Evolutionary conservation across 2,113 vertebrate species (phyloP).

Genomic region (Ceyx cyanopectus): DNA sequence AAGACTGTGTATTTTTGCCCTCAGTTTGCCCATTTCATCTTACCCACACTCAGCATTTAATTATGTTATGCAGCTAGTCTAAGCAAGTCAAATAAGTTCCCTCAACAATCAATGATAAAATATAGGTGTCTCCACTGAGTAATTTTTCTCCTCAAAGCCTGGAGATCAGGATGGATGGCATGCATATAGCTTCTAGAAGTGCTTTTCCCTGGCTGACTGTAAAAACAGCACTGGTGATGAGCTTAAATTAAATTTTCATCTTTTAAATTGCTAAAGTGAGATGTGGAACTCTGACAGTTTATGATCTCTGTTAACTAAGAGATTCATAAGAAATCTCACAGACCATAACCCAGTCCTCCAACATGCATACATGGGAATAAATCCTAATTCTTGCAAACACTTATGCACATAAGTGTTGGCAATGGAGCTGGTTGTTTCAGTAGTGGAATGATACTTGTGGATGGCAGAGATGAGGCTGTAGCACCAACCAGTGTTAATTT

Average conservation of each 20-base stretch:
- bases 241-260: not conserved
- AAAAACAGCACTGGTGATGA: not conserved
- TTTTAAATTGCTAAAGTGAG: not conserved
- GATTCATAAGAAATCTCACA: not conserved
- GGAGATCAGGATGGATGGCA: not conserved
- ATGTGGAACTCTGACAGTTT: not conserved
- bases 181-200: not conserved
- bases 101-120: not conserved
- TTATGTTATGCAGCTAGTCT: not conserved
- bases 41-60: not conserved
- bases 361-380: not conserved
- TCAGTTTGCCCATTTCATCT: not conserved
- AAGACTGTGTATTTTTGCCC: not conserved
- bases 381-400: not conserved
- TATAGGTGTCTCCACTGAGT: not conserved
- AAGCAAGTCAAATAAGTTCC: not conserved
- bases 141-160: not conserved
- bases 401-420: accelerated
- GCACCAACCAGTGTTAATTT: not conserved
- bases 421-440: not conserved
- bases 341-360: not conserved
- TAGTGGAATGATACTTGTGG: not conserved
- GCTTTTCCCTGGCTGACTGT: not conserved
- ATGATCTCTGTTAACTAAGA: not conserved
- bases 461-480: not conserved